Evolutionary conservation across 2,888 invertebrate genomes (phyloP).

Genomic region (Orchestes rusci): DNA sequence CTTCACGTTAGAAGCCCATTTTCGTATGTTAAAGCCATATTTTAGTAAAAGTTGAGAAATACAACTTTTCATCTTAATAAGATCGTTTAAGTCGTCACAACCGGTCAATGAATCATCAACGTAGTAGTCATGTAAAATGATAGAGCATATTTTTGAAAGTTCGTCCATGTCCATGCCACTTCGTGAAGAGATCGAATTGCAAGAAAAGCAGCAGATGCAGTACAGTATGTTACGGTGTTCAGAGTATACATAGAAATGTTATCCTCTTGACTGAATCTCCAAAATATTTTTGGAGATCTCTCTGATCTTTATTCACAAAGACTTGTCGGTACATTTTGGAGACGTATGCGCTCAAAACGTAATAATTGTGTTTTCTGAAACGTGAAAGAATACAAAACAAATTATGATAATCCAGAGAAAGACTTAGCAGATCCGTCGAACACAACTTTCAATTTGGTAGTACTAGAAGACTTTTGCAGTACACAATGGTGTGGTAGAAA

Average conservation of each 20-base stretch:
- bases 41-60: not conserved
- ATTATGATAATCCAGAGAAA: not conserved
- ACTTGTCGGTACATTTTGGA: too few species aligned
- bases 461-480: too few species aligned
- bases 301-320: too few species aligned
- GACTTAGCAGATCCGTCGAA: too few species aligned
- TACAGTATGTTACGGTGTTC: conserved; percentile 23
- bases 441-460: too few species aligned
- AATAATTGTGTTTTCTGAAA: too few species aligned
- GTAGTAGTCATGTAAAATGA: conserved; percentile 24
- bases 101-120: conserved; percentile 24
- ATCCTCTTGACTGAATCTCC: too few species aligned
- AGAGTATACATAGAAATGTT: conserved; percentile 5
- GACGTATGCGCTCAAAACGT: too few species aligned
- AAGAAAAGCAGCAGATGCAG: conserved; percentile 16
- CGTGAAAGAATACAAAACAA: too few species aligned
- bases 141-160: conserved; percentile 3
- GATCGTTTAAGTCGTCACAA: conserved; percentile 1
- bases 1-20: conserved; percentile 3
- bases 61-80: conserved; percentile 7
- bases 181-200: conserved; percentile 15
- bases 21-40: conserved; percentile 4
- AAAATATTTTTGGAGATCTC: too few species aligned
- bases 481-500: too few species aligned
- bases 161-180: conserved; percentile 6